Conservation (phyloP, 1,140 invertebrate species). For the Hycleus phaleratus region DNA sequence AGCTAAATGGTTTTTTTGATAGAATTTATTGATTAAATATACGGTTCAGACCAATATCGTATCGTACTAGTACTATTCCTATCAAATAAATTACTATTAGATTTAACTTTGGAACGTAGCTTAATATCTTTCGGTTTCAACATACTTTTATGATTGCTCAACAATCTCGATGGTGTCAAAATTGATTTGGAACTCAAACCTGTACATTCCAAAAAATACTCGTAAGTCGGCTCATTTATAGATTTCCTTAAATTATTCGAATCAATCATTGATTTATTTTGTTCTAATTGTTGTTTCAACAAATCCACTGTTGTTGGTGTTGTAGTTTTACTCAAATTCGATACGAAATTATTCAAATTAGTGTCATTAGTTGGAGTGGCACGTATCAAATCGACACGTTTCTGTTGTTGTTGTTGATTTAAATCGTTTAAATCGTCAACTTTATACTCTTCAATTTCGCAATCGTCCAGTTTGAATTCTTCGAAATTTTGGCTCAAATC, state of each 20-base stretch:
- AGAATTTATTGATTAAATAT: constrained; percentile 22
- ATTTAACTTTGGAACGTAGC: constrained; percentile 45
- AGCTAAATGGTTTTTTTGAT: too few species aligned
- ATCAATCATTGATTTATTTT: constrained; percentile 2
- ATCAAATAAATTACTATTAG: constrained; percentile 29
- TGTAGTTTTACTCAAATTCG: constrained; percentile 25
- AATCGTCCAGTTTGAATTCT: constrained; percentile 70
- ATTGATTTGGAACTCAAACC: constrained; percentile 75
- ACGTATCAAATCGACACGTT: constrained; percentile 25
- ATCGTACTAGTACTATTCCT: constrained; percentile 29
- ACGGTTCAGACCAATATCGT: constrained; percentile 40
- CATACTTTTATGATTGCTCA: constrained; percentile 68
- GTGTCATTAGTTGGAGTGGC: constrained; percentile 15
- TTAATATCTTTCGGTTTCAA: constrained; percentile 72
- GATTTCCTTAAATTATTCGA: background rate
- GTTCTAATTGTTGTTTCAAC: constrained; percentile 31
- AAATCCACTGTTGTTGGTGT: constrained; percentile 20
- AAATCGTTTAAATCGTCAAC: constrained; percentile 8
- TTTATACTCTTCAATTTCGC: constrained; percentile 50
- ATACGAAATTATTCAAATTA: constrained; percentile 12
- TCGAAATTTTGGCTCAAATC: constrained; percentile 70
- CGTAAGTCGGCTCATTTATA: constrained; percentile 45
- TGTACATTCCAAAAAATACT: constrained; percentile 70
- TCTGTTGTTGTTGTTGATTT: background rate
- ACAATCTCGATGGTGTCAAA: constrained; percentile 59